phyloP scores from a whole-genome alignment of 35 echinoderm and acorn worm genomes.

The Ptychodera flava region DNA sequence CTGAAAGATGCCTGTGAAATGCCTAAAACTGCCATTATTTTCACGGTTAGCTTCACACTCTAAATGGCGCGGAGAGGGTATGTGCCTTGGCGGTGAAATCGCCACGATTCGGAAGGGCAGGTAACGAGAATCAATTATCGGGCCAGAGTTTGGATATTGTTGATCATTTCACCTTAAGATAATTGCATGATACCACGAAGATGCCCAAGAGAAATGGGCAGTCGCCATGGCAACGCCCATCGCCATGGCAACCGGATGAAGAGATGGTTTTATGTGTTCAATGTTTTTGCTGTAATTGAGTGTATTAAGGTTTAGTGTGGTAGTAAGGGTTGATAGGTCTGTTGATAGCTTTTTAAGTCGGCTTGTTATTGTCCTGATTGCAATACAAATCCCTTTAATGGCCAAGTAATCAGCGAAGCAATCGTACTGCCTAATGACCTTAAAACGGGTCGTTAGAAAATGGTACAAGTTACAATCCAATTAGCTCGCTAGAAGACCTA shows the following conservation, averaged over 20 bases:
- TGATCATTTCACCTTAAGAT: background rate
- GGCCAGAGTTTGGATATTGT: background rate
- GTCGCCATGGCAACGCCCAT: background rate
- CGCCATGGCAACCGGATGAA: background rate
- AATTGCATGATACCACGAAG: background rate
- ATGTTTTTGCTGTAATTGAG: background rate
- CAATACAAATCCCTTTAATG: background rate
- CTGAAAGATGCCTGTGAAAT: too few species aligned
- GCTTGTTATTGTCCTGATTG: background rate
- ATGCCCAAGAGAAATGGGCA: background rate
- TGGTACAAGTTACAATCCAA: background rate
- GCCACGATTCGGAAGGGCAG: too few species aligned
- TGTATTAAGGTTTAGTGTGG: background rate
- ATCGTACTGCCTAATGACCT: background rate
- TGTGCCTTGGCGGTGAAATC: too few species aligned
- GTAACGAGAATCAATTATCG: background rate
- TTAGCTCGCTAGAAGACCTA: background rate
- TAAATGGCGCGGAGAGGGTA: too few species aligned
- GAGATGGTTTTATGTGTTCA: background rate
- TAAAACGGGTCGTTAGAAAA: background rate
- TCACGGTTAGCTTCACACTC: too few species aligned
- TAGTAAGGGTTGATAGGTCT: background rate
- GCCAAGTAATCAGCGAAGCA: background rate
- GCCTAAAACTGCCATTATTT: too few species aligned
- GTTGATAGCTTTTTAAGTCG: constrained; percentile 1